Evolutionary conservation across 2,113 vertebrate genomes (phyloP), one percentile per base, ranked within the genome.

Genomic region (Chloropsis cyanopogon): DNA sequence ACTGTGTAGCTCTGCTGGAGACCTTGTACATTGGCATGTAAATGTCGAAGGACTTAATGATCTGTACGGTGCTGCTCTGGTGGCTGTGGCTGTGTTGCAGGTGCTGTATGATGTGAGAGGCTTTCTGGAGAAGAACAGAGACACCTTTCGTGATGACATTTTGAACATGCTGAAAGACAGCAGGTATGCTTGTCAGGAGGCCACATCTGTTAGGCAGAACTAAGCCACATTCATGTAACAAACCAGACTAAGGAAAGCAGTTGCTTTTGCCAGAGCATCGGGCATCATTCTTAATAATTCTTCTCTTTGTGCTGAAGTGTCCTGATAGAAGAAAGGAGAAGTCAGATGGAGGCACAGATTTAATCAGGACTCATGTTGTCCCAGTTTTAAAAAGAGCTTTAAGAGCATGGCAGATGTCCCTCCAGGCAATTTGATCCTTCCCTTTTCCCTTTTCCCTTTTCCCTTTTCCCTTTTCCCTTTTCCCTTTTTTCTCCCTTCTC

Each of bases 141-240:
- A 99, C 96, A 99, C 99, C 19, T 99, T 99, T 97, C 98, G 99
- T 86, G 99, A 99, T 69, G 99, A 99, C 95, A 98, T 99, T 87
- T 97, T 99, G 86, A 99, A 99, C 84, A 98, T 99, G 97, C 97
- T 99, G 65, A 98, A 98, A 91, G 99, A 99, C 95, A 99, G 99
- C 98, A 98, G 98, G 99, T 99, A 91, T 2, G 73, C 69, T 71
- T 72, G 20, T 46, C 37, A 59, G 25, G 60, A 75, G 26, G 44
- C 72, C n/a, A 33, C n/a, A 4, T 73, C 56, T 90, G 3, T 24
- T 80, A 63, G 56, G 59, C 14, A 22, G 54, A 18, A 52, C 39
- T 64, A 59, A 77, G 60, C 19, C 35, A 54, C 9, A 2, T 56
- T 86, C 37, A 20, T n/a, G 21, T 88, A 66, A 49, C 49, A 83